Percentiles rank a stretch among this genome's conserved stretches.
Conservation (phyloP, 2,797 vertebrate genomes). For the Siniperca undulata region DNA sequence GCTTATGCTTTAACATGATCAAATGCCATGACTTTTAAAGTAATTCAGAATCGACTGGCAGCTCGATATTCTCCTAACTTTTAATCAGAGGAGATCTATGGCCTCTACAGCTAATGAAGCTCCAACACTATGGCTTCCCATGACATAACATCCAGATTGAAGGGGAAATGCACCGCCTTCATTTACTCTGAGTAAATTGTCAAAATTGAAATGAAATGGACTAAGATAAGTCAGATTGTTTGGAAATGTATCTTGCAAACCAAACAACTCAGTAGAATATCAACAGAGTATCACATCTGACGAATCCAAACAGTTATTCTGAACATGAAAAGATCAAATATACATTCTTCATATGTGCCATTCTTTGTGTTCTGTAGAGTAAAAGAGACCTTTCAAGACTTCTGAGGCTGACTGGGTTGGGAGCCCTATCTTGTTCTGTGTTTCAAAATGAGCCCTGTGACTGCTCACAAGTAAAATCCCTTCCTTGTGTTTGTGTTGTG, state of each 20-base stretch:
- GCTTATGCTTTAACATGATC: constrained; percentile 61
- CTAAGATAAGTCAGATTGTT: constrained; percentile 46
- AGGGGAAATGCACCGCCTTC: constrained; percentile 36
- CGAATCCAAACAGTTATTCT: constrained; percentile 35
- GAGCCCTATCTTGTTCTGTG: constrained; percentile 50
- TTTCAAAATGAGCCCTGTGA: constrained; percentile 55
- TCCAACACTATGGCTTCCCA: constrained; percentile 44
- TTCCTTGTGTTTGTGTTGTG: constrained; percentile 64
- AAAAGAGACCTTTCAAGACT: constrained; percentile 53
- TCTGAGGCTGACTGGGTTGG: constrained; percentile 27
- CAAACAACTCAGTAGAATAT: constrained; percentile 30
- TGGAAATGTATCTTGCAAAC: constrained; percentile 40
- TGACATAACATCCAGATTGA: constrained; percentile 58
- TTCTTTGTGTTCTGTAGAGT: constrained; percentile 4
- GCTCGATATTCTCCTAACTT: constrained; percentile 63
- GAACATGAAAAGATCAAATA: constrained; percentile 40
- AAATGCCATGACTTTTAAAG: constrained; percentile 72
- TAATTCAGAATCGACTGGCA: constrained; percentile 68
- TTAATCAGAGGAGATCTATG: constrained; percentile 69
- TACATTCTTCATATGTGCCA: constrained; percentile 13
- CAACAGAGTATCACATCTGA: constrained; percentile 28
- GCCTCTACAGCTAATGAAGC: constrained; percentile 60
- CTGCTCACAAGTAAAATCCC: constrained; percentile 54
- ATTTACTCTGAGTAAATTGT: constrained; percentile 58
- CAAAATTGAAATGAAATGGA: constrained; percentile 53